Evolutionary conservation across 2,888 invertebrate genomes (phyloP).

Genomic region (Tetranychus truncatus): DNA sequence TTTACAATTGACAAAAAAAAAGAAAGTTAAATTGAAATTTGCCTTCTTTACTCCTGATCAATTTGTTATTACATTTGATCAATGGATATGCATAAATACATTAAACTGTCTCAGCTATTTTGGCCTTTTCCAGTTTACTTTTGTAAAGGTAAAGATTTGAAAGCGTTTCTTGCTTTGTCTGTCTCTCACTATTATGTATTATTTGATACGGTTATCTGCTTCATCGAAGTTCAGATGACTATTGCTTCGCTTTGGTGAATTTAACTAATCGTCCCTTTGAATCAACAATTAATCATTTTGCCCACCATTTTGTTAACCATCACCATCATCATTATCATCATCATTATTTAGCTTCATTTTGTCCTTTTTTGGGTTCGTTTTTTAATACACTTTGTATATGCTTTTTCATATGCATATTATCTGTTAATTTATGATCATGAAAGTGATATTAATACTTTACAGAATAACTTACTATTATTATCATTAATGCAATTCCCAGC

Average conservation of each 20-base stretch:
- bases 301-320: background rate
- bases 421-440: background rate
- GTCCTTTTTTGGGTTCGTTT: background rate
- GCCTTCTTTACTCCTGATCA: too few species aligned
- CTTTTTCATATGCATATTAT: background rate
- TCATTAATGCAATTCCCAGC: too few species aligned
- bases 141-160: background rate
- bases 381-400: background rate
- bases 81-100: too few species aligned
- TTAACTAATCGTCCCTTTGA: background rate
- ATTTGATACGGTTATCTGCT: background rate
- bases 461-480: too few species aligned
- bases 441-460: too few species aligned
- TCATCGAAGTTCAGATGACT: background rate
- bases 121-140: too few species aligned
- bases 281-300: background rate
- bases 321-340: background rate
- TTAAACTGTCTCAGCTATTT: too few species aligned
- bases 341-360: background rate
- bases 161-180: background rate
- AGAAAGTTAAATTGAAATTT: too few species aligned
- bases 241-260: background rate
- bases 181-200: background rate
- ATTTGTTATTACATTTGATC: too few species aligned
- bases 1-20: too few species aligned